Evolutionary conservation across 2,797 vertebrate genomes (phyloP), one percentile per base, ranked within the genome.

Genomic region (Mormyrus hasselquistii): DNA sequence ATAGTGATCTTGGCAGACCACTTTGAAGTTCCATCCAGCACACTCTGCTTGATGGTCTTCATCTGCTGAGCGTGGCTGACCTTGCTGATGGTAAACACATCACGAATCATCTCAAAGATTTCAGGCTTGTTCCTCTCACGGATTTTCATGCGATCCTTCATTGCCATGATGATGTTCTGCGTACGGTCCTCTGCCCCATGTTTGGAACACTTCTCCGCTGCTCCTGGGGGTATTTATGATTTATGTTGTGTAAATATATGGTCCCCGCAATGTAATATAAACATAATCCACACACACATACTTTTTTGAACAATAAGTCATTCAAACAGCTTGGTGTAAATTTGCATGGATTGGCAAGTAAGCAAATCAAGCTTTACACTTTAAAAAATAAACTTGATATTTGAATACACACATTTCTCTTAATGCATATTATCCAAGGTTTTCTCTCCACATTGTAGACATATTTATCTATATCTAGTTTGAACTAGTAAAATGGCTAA

Each of bases 81-180:
- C 93, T 99, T 99, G 93, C 94, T 96, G 91, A 99, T 96, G 87
- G 94, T 92, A 84, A 98, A 99, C 88, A 99, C 97, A 85, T 99
- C 98, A 89, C 97, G 95, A 91, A 99, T 99, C 82, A 99, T 95
- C 84, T 99, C 99, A 89, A 99, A 99, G 90, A 99, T 97, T 94
- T 99, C 98, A 0, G 98, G 98, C 57, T 99, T 99, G 95, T 99
- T 99, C 88, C 98, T 95, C 90, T 99, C 98, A 14, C 98, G 95
- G 91, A 99, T 99, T 93, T 99, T 99, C 98, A 99, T 99, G 73
- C 98, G 96, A 94, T 99, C 98, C 93, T 99, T 99, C 98, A 99
- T 98, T 87, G 98, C 98, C 98, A 99, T 99, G 93, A 99, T 99
- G 90, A 99, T 98, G 91, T 99, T 99, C 92, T 99, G 98, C 0